Base-by-base conservation (phyloP, 2,888 invertebrate genomes). In the Laothoe populi region DNA sequence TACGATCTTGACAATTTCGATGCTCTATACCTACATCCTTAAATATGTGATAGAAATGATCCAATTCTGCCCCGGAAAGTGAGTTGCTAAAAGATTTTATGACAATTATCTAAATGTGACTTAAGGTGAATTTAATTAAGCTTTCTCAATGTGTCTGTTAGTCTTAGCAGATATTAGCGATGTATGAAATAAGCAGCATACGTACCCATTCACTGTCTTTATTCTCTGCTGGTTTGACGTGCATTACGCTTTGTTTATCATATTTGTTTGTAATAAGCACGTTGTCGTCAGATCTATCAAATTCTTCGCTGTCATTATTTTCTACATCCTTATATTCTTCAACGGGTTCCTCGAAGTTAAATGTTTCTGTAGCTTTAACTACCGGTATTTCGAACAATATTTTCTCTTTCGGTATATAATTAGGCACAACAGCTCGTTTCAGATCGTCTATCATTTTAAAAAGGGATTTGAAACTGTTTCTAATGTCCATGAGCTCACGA, bases 191-290 rank as follows among this genome's bases (percentile, higher is more conserved):
- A 11, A 42, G 8, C 1, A 7, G 1, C 11, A 31, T 49, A 44
- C 66, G 63, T 76, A 78, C 81, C 81, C 79, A 81, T 72, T 81
- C 79, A n/a, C 66, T 63, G 0, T 65, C 62, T 0, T 49, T 48
- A 8, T 48, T 58, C 16, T 58, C 58, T 5, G 23, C 8, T 48
- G 16, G 23, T 44, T 44, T 16, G 8, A 35, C 40, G 42, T 16
- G 49, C 57, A 42, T 64, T 66, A 49, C 63, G 61, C 23, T 5
- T 60, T 65, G 66, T 31, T 70, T 78, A n/a, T 67, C 71, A 35
- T 79, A 81, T 67, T 81, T 84, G 59, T 85, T 85, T 0, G 77
- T 81, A 16, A 84, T 83, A 0, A 85, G 69, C 24, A 84, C 78
- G 62, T 80, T 81, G 49, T 84, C 84, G 23, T 78, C 81, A 1